A percentile compares a stretch with the other conserved stretches of the same genome.
These are phyloP conservation scores for Blennius ocellaris DNA, from an alignment of 2,113 vertebrate genomes.

Conservation along the genomic window DNA sequence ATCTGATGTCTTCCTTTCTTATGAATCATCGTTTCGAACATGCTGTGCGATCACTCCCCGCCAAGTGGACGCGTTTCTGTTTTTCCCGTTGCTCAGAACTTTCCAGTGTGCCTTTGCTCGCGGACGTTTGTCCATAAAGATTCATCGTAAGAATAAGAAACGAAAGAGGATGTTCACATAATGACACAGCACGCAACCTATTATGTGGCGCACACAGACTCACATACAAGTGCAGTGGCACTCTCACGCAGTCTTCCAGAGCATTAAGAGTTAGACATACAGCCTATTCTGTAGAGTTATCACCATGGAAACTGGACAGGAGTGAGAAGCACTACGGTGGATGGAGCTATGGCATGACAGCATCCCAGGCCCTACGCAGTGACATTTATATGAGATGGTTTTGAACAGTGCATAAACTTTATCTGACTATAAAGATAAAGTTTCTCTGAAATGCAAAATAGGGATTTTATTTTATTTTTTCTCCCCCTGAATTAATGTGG, in stretches of 20 bases:
- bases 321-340: conserved; percentile 64
- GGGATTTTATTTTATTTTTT: background rate
- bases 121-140: conserved; percentile 12
- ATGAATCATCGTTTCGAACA: conserved; percentile 19
- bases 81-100: background rate
- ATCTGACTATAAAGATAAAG: background rate
- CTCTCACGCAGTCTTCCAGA: conserved; percentile 48
- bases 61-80: conserved; percentile 1
- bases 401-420: conserved; percentile 27
- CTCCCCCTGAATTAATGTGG: conserved; percentile 22
- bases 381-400: conserved; percentile 51
- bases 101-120: background rate
- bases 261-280: conserved; percentile 75
- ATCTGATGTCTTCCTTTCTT: conserved; percentile 12
- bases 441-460: conserved; percentile 27
- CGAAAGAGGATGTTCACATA: conserved; percentile 25
- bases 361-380: conserved; percentile 48
- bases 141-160: conserved; percentile 40
- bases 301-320: conserved; percentile 84
- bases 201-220: conserved; percentile 18
- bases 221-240: conserved; percentile 2
- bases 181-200: conserved; percentile 40
- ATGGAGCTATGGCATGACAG: conserved; percentile 51
- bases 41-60: conserved; percentile 21
- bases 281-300: conserved; percentile 79